Conservation (phyloP, 2,797 vertebrate genomes). For the Ibycter americanus region DNA sequence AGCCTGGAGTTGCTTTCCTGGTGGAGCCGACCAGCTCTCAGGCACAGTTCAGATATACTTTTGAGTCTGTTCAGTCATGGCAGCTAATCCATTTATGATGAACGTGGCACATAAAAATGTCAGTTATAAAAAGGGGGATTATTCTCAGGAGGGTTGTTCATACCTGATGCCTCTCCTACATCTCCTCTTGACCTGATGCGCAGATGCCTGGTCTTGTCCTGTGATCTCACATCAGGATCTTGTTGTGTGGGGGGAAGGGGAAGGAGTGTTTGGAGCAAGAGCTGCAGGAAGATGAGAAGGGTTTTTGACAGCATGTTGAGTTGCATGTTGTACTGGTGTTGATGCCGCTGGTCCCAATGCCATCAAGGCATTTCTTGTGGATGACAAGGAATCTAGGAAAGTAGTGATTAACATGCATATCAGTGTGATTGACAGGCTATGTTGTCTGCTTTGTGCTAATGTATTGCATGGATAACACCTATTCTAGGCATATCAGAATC, state of each 20-base stretch:
- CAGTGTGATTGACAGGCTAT: conserved; percentile 61
- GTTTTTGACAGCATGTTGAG: conserved; percentile 64
- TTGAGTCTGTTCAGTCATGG: not conserved
- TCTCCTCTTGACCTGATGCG: conserved; percentile 59
- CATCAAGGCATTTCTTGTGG: conserved; percentile 69
- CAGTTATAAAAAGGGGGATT: not conserved
- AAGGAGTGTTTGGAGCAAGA: conserved; percentile 59
- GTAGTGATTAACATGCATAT: conserved; percentile 68
- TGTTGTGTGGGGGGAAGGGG: conserved; percentile 24
- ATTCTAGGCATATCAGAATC: conserved; percentile 38
- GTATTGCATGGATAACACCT: conserved; percentile 17
- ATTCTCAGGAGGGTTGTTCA: not conserved
- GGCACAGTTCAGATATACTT: not conserved
- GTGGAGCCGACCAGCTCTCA: not conserved
- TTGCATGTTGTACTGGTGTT: conserved; percentile 58
- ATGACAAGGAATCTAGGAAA: conserved; percentile 73
- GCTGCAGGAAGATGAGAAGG: conserved; percentile 64
- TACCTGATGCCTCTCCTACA: conserved; percentile 65
- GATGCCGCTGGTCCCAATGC: conserved; percentile 64
- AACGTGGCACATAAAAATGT: not conserved
- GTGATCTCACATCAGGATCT: conserved; percentile 59
- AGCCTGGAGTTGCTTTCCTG: not conserved
- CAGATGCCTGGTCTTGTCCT: conserved; percentile 51
- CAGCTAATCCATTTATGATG: not conserved
- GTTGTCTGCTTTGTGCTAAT: conserved; percentile 35